Evolutionary conservation across 2,797 vertebrate species (phyloP).

Genomic region (Acrocephalus scirpaceus): DNA sequence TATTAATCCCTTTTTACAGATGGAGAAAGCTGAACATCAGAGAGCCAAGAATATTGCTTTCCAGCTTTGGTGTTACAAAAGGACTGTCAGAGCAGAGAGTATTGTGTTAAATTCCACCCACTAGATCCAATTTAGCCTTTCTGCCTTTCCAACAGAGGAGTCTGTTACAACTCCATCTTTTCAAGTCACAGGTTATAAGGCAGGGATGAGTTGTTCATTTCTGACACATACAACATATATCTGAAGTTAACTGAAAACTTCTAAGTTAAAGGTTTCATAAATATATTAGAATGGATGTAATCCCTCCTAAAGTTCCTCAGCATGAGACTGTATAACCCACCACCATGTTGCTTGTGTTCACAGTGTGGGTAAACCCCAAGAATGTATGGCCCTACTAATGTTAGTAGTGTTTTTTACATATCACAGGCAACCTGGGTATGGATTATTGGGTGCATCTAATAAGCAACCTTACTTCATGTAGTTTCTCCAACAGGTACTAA

Average conservation of each 20-base stretch:
- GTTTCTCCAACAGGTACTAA: not conserved
- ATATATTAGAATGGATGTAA: not conserved
- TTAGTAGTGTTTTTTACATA: not conserved
- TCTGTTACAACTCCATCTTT: not conserved
- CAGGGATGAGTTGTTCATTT: not conserved
- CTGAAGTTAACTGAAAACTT: not conserved
- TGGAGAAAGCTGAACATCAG: not conserved
- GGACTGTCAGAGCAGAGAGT: not conserved
- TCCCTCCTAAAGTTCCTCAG: not conserved
- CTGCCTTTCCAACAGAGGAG: not conserved
- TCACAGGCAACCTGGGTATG: not conserved
- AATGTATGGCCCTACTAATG: not conserved
- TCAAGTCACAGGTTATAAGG: not conserved
- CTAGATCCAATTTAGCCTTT: not conserved
- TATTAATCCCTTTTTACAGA: conserved; percentile 6
- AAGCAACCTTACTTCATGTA: not conserved
- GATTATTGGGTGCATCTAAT: not conserved
- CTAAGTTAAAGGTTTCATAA: not conserved
- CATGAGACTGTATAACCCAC: not conserved
- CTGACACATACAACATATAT: not conserved
- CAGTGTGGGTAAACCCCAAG: not conserved
- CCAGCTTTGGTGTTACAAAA: not conserved
- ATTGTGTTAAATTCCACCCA: not conserved
- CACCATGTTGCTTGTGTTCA: not conserved
- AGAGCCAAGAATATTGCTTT: not conserved